These are phyloP conservation scores for Hippopotamus amphibius DNA, from an alignment of 2,113 vertebrate species.

Conservation along the genomic window DNA sequence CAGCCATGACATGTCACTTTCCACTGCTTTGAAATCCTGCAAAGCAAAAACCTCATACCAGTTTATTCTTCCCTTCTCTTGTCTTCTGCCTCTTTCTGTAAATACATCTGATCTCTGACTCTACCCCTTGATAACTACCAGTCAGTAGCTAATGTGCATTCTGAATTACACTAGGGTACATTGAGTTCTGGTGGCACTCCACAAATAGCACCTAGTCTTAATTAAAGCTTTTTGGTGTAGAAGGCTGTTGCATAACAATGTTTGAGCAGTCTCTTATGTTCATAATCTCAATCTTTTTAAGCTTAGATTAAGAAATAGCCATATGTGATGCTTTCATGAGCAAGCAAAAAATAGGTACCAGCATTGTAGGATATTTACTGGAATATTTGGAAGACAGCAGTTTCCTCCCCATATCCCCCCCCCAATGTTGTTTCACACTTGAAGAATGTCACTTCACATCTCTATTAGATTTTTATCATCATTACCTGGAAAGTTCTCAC, in stretches of 20 bases:
- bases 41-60: not conserved
- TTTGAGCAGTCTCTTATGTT: not conserved
- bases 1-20: not conserved
- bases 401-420: not conserved
- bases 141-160: not conserved
- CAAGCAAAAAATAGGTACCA: not conserved
- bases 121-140: not conserved
- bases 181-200: not conserved
- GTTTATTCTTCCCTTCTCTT: not conserved
- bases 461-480: not conserved
- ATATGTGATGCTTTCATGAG: not conserved
- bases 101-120: not conserved
- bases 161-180: not conserved
- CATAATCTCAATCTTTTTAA: not conserved
- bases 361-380: too few species aligned
- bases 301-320: not conserved
- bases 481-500: not conserved
- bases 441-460: not conserved
- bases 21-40: not conserved
- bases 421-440: not conserved
- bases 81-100: not conserved
- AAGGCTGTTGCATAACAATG: not conserved
- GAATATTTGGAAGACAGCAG: not conserved
- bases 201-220: not conserved
- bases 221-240: not conserved